Base-by-base conservation (phyloP, 2,113 vertebrate species). In the Anoplopoma fimbria region DNA sequence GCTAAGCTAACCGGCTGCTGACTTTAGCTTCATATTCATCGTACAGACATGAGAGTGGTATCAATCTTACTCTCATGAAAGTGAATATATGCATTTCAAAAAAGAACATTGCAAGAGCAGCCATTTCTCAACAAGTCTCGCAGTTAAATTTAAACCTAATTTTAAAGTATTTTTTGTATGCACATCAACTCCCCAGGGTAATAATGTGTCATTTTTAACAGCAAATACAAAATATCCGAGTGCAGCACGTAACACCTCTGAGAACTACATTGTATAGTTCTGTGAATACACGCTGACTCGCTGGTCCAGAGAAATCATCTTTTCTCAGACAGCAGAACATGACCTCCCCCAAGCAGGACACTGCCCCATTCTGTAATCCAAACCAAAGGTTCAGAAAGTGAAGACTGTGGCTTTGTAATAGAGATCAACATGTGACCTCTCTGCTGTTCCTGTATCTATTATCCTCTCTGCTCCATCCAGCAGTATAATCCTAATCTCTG, bases 401-500 rank as follows among this genome's bases (percentile, higher is more conserved):
- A 77, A 42, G 38, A 31, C 55, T 42, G 45, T 29, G 71, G 53
- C 62, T 42, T 74, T 6, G n/a, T 76, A 38, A 65, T 45, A 71
- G 51, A 78, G 12, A 72, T 47, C n/a, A 33, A 15, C 27, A 10
- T 63, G 70, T 71, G 58, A 75, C 33, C 34, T 65, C 31, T 63
- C 67, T 19, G 25, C 13, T 60, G 38, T 57, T 55, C 55, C 60
- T 33, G 27, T 21, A 25, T 47, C 58, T 10, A 3, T 76, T 64
- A 55, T 84, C 71, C 47, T 64, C 63, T 81, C 79, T 13, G n/a
- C 58, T 81, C 57, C 36, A 67, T 76, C 55, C 75, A 8, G 33
- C 40, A n/a, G 53, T 72, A 68, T 90, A 86, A 83, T 88, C 79
- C 85, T 89, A 87, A 89, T 91, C 79, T 84, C 65, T 72, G 25